Percentiles rank a stretch among this genome's conserved stretches.
Conservation (phyloP, 2,797 vertebrate genomes). For the Eulemur mongoz region DNA sequence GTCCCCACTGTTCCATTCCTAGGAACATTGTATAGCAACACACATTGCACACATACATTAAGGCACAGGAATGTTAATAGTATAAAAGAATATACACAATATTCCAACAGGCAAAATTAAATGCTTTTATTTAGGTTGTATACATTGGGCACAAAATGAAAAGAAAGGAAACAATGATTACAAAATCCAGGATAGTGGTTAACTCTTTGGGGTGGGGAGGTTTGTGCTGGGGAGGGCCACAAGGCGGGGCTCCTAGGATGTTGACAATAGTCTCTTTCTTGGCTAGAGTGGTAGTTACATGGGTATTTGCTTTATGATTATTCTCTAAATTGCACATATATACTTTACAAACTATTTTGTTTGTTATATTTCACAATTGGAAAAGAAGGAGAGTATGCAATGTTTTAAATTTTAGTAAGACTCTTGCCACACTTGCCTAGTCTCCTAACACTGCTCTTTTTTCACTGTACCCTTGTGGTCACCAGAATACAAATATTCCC, state of each 20-base stretch:
- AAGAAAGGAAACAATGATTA: background rate
- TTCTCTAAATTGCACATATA: background rate
- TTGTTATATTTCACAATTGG: background rate
- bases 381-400: background rate
- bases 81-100: background rate
- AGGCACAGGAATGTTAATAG: background rate
- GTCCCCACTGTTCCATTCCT: background rate
- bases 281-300: background rate
- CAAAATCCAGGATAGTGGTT: background rate
- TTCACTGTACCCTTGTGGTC: background rate
- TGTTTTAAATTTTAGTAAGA: background rate
- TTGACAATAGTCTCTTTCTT: background rate
- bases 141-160: background rate
- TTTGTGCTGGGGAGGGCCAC: background rate
- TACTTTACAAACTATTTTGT: background rate
- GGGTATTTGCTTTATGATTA: background rate
- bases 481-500: background rate
- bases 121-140: background rate
- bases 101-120: background rate
- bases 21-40: background rate
- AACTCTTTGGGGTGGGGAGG: background rate
- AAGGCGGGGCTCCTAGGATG: background rate
- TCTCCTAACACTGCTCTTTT: background rate
- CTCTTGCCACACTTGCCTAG: background rate
- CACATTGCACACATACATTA: background rate